phyloP scores from a whole-genome alignment of 2,888 invertebrate species.

The Agonum fuliginosum region DNA sequence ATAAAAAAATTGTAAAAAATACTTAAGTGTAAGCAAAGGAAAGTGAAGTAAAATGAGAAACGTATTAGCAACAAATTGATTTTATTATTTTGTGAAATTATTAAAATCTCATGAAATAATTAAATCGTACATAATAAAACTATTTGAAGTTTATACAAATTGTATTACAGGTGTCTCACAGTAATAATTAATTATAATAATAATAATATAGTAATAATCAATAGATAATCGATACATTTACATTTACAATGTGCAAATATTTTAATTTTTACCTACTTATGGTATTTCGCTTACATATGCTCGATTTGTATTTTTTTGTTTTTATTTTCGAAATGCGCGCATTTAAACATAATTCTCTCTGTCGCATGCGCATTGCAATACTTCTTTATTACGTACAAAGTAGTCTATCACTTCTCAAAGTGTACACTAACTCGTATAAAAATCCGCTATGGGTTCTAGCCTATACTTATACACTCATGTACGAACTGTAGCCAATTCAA shows the following conservation, averaged over 20 bases:
- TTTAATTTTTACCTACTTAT: constrained; percentile 48
- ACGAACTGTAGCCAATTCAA: constrained; percentile 47
- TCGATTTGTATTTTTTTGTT: constrained; percentile 48
- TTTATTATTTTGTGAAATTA: constrained; percentile 59
- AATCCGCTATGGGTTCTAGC: constrained; percentile 53
- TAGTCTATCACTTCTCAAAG: constrained; percentile 55
- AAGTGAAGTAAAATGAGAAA: neutral
- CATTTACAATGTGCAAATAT: constrained; percentile 59
- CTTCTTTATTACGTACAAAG: constrained; percentile 53
- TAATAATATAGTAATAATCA: constrained; percentile 51
- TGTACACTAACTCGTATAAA: constrained; percentile 56
- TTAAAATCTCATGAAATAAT: constrained; percentile 59
- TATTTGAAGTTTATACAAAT: constrained; percentile 57
- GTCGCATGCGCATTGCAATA: constrained; percentile 48
- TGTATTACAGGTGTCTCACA: constrained; percentile 55
- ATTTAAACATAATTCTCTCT: constrained; percentile 8
- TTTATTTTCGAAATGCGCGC: constrained; percentile 33
- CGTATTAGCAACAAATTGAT: constrained; percentile 58
- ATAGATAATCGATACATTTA: constrained; percentile 56
- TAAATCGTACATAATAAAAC: constrained; percentile 57
- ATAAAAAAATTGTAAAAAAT: constrained; percentile 1
- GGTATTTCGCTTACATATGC: constrained; percentile 51
- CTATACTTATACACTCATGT: constrained; percentile 56
- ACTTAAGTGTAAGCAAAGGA: neutral
- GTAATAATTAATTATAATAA: constrained; percentile 51